A percentile compares a stretch with the other conserved stretches of the same genome.
These are phyloP conservation scores for Manduca sexta DNA, from an alignment of 1,140 invertebrate genomes.

Conservation along the genomic window DNA sequence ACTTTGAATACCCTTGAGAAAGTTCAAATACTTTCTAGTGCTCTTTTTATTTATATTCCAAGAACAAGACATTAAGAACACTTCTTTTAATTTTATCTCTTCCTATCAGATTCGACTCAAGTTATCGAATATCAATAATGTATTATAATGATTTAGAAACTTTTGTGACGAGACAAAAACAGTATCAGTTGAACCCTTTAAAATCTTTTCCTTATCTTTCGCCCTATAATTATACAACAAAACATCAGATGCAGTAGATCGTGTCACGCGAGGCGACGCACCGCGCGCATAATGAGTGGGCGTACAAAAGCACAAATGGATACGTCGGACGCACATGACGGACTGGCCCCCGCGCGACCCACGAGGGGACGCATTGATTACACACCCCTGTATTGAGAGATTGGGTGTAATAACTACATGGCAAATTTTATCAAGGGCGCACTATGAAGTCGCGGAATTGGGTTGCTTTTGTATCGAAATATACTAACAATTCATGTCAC, in stretches of 20 bases:
- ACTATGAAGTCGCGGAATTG: neutral
- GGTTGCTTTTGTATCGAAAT: neutral
- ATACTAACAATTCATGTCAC: no score
- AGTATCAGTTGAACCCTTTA: no score
- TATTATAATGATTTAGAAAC: no score
- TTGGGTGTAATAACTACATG: constrained; percentile 13
- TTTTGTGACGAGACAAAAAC: no score
- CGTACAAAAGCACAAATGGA: constrained; percentile 53
- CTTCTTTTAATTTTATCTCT: no score
- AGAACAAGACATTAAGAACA: no score
- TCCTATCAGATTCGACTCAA: no score
- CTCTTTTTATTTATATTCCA: no score
- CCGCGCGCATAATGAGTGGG: constrained; percentile 1
- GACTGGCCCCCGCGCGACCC: constrained; percentile 6
- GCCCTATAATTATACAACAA: neutral
- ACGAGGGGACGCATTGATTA: constrained; percentile 30
- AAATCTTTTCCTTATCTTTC: neutral
- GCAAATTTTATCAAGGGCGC: neutral
- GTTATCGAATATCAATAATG: no score
- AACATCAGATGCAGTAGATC: constrained; percentile 1
- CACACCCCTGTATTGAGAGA: constrained; percentile 15
- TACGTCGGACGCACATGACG: constrained; percentile 50
- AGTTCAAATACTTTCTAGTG: no score
- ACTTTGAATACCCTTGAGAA: no score
- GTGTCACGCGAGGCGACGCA: neutral